phyloP scores from a whole-genome alignment of 2,113 vertebrate genomes.

The Myodes glareolus region DNA sequence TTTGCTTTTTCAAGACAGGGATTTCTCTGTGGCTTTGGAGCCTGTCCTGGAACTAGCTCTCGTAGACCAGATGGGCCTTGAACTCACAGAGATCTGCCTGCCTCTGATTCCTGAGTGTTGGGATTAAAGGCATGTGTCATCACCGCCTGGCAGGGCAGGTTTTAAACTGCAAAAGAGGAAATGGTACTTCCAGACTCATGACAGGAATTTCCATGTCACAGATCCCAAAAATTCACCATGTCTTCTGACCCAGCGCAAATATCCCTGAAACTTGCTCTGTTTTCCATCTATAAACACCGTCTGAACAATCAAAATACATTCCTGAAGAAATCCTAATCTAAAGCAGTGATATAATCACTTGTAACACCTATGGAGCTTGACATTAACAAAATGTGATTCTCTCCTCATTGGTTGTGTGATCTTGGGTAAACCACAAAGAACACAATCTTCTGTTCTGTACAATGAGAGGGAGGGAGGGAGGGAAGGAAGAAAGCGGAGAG shows the following conservation, averaged over 20 bases:
- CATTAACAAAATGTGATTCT: background rate
- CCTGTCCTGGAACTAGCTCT: too few relatives aligned
- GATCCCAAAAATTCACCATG: too few relatives aligned
- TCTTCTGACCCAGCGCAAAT: background rate
- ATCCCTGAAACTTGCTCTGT: background rate
- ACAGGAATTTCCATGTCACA: background rate
- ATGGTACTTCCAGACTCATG: background rate
- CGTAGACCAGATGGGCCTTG: too few relatives aligned
- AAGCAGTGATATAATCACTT: background rate
- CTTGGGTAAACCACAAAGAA: background rate
- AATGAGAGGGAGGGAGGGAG: too few relatives aligned
- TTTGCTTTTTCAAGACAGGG: too few relatives aligned
- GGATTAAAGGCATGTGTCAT: too few relatives aligned
- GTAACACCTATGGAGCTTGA: background rate
- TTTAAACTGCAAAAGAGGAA: background rate
- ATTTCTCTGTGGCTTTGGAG: too few relatives aligned
- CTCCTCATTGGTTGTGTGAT: background rate
- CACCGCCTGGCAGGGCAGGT: too few relatives aligned
- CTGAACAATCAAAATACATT: background rate
- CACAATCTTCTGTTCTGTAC: background rate
- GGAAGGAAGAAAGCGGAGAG: accelerated
- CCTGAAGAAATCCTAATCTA: background rate
- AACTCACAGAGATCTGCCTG: too few relatives aligned
- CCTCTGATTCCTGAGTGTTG: too few relatives aligned
- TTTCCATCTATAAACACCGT: background rate